Evolutionary conservation across 2,113 vertebrate genomes (phyloP).

Genomic region (Chaenocephalus aceratus): DNA sequence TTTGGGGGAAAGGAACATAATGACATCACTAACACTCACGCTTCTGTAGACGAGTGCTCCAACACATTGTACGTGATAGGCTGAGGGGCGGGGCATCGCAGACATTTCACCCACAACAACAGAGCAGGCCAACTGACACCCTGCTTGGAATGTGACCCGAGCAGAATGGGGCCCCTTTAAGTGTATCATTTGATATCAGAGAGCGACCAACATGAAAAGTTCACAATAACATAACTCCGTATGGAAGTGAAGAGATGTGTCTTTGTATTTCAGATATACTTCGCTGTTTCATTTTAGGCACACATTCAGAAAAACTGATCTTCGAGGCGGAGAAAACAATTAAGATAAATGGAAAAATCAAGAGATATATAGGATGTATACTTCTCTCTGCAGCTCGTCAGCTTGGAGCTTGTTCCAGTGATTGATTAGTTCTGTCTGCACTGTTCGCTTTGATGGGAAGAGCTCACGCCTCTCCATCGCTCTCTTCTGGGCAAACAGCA

Average conservation of each 20-base stretch:
- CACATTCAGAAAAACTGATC: conserved; percentile 1
- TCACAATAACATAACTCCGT: background rate
- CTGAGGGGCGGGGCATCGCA: too few species aligned
- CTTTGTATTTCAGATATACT: background rate
- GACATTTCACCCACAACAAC: too few species aligned
- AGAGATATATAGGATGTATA: conserved; percentile 30
- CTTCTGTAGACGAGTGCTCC: too few species aligned
- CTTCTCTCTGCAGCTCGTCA: conserved; percentile 48
- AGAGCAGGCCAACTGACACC: too few species aligned
- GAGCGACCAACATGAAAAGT: background rate
- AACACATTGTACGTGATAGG: too few species aligned
- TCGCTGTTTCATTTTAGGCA: conserved; percentile 2
- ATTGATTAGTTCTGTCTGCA: conserved; percentile 65
- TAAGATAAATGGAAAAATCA: conserved; percentile 35
- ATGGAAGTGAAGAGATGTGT: background rate
- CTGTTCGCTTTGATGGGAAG: conserved; percentile 48
- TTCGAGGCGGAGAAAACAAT: conserved; percentile 34
- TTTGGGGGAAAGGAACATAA: too few species aligned
- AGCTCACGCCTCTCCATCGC: conserved; percentile 51
- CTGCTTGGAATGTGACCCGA: too few species aligned
- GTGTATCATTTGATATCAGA: background rate
- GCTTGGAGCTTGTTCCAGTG: conserved; percentile 49
- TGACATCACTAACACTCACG: too few species aligned
- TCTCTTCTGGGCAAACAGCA: conserved; percentile 41
- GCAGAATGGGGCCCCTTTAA: too few species aligned